Conservation (phyloP, 2,888 invertebrate species). For the Tenthredo mesomela region DNA sequence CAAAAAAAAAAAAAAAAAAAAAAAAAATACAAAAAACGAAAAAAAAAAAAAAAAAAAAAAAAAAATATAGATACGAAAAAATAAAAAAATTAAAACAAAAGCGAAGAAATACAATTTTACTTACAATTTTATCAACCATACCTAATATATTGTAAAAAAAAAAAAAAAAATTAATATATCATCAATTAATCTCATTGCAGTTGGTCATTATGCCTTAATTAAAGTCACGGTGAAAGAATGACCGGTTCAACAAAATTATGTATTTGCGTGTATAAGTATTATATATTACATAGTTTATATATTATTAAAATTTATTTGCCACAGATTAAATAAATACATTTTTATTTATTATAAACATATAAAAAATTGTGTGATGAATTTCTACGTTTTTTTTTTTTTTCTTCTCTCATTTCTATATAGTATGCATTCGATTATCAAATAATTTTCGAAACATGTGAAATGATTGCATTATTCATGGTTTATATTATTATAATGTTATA, state of each 20-base stretch:
- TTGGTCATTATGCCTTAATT: conserved; percentile 13
- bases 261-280: neutral
- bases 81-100: neutral
- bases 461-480: too few relatives aligned
- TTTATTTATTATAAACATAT: neutral
- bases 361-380: neutral
- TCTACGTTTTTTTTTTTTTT: too few relatives aligned
- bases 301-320: too few relatives aligned
- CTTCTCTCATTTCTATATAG: too few relatives aligned
- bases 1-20: neutral
- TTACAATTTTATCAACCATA: conserved; percentile 1
- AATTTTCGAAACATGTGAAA: neutral
- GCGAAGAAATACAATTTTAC: neutral
- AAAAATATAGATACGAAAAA: neutral
- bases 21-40: neutral
- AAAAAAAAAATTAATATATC: neutral
- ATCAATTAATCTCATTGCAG: neutral
- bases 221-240: neutral
- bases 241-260: neutral
- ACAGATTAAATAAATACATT: too few relatives aligned
- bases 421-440: too few relatives aligned
- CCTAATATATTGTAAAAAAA: neutral
- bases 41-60: neutral
- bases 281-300: too few relatives aligned
- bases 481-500: too few relatives aligned